Evolutionary conservation across 1,140 invertebrate species (phyloP).

Genomic region (Meloidogyne hapla): DNA sequence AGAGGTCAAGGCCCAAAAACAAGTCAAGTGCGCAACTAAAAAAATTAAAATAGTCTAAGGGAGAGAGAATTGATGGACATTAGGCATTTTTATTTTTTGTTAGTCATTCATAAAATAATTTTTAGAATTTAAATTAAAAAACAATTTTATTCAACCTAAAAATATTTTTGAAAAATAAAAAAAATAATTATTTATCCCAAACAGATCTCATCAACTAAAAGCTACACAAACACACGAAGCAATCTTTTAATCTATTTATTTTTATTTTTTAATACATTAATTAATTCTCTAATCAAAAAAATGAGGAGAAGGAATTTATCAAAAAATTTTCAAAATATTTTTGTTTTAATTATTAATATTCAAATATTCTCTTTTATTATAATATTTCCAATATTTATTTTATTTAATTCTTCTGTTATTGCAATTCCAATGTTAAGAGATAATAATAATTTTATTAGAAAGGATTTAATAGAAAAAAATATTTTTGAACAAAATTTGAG

Average conservation of each 20-base stretch:
- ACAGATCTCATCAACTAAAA: too few relatives aligned
- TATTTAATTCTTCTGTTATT: slow-evolving; percentile 1
- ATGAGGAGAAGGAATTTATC: neutral
- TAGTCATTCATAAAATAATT: too few relatives aligned
- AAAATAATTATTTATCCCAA: too few relatives aligned
- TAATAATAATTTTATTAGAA: neutral
- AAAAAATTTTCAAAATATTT: neutral
- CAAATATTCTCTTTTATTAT: neutral
- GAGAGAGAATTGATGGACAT: neutral
- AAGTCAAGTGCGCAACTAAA: neutral
- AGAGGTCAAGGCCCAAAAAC: neutral
- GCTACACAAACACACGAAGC: too few relatives aligned
- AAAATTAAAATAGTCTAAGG: neutral
- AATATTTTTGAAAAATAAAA: too few relatives aligned
- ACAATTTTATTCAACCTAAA: too few relatives aligned
- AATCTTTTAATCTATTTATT: too few relatives aligned
- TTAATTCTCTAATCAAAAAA: neutral
- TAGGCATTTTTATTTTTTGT: too few relatives aligned
- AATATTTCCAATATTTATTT: slow-evolving; percentile 7
- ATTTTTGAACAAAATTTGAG: neutral
- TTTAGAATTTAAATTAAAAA: too few relatives aligned
- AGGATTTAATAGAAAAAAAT: too few relatives aligned
- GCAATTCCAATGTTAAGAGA: slow-evolving; percentile 1
- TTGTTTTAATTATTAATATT: neutral
- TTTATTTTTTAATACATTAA: neutral